Evolutionary conservation across 2,888 invertebrate genomes (phyloP), one percentile per base, ranked within the genome.

Genomic region (Papilio protenor): DNA sequence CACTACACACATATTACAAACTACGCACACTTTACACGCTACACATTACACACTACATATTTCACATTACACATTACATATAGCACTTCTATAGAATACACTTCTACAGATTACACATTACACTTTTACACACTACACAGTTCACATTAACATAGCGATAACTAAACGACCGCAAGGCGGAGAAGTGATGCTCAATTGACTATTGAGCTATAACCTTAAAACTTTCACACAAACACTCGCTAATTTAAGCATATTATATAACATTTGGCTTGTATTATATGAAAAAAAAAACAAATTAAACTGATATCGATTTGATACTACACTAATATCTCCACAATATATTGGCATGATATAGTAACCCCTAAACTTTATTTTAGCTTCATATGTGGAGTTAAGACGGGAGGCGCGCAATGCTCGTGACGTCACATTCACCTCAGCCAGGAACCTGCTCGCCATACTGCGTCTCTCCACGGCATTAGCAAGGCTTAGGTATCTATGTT

Each of bases 371-470:
- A 10, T 82, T 84, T 12, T 87, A 96, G 96, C 95, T 6, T 96
- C 97, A 1, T 98, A 98, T 87, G 97, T 98, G 64, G 97, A 97
- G 86, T 91, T 98, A 81, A 94, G 97, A 5, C 96, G 97, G 81
- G 98, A 98, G 85, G 98, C 99, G 0, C 96, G 99, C 73, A 98
- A 98, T 87, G 97, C 96, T 40, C 96, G 96, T 79, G 99, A 99
- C 90, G 97, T 97, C 95, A 98, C 98, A 0, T 99, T 99, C 90
- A 99, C 99, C 0, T 99, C 99, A 0, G 98, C 99, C 0, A 96
- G 99, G 87, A 99, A 99, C 89, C 94, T 99, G 79, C 95, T 99
- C 81, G 99, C 98, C 18, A 97, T 99, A 81, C 95, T 99, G 70
- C 97, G 99, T 12, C 94, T 99, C 73, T 97, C 99, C 0, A 99